Conservation (phyloP, 2,113 vertebrate genomes). For the Proterorhinus semilunaris region DNA sequence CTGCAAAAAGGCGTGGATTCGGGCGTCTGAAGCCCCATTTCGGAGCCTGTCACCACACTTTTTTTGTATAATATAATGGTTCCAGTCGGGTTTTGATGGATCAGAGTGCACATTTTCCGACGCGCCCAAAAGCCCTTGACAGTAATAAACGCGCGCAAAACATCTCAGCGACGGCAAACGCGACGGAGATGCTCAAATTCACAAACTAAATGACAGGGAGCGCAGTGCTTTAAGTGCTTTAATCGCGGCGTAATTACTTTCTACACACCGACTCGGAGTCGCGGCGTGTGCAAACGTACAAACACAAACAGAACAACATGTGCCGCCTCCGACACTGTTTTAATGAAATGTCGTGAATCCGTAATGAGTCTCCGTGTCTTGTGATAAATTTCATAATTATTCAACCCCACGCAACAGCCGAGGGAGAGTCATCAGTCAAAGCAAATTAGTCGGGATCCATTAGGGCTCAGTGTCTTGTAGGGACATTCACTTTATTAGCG, state of each 20-base stretch:
- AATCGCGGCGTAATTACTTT: conserved; percentile 69
- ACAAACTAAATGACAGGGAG: conserved; percentile 52
- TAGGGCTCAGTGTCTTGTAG: conserved; percentile 93
- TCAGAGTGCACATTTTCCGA: conserved; percentile 42
- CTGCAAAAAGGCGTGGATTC: conserved; percentile 4
- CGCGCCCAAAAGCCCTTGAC: conserved; percentile 35
- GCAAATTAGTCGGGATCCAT: conserved; percentile 98
- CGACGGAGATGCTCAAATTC: conserved; percentile 40
- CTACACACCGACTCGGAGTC: conserved; percentile 52
- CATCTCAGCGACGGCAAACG: conserved; percentile 13
- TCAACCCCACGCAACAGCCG: conserved; percentile 86
- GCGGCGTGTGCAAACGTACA: conserved; percentile 51
- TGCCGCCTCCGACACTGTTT: conserved; percentile 76
- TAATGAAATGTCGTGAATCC: conserved; percentile 82
- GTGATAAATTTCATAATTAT: conserved; percentile 95
- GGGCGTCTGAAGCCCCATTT: conserved; percentile 18
- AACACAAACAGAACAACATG: conserved; percentile 73
- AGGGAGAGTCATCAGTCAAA: conserved; percentile 95
- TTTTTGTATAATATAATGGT: conserved; percentile 37
- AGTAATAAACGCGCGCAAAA: conserved; percentile 46
- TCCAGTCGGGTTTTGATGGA: conserved; percentile 38
- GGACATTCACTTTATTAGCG: conserved; percentile 96
- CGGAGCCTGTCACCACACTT: conserved; percentile 36
- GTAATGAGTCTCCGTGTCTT: conserved; percentile 85
- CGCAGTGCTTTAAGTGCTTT: conserved; percentile 62